Conservation (phyloP, 2,797 vertebrate species). For the Megalops cyprinoides region DNA sequence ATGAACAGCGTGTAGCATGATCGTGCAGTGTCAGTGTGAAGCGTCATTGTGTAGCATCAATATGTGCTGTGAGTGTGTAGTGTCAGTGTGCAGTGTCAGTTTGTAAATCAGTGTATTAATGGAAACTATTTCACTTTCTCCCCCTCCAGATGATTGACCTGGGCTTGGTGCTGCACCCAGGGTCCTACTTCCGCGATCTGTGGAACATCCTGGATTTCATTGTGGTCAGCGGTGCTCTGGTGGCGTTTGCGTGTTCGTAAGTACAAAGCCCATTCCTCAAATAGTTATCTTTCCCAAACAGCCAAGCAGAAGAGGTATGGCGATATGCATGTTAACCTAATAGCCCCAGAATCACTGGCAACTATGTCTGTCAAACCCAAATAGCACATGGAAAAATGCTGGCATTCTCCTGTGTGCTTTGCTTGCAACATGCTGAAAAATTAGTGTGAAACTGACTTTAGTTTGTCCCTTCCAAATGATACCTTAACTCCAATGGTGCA, state of each 20-base stretch:
- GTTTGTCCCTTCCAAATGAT: too few relatives aligned
- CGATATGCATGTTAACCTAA: conserved; percentile 32
- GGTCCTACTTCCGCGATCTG: conserved; percentile 94
- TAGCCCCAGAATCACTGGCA: conserved; percentile 40
- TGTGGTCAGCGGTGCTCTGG: conserved; percentile 97
- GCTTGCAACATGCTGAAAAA: conserved; percentile 21
- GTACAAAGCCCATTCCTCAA: conserved; percentile 56
- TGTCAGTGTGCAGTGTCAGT: background rate
- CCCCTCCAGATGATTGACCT: conserved; percentile 90
- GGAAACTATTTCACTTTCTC: background rate
- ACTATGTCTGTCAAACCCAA: conserved; percentile 42
- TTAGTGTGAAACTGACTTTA: too few relatives aligned
- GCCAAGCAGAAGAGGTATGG: conserved; percentile 9
- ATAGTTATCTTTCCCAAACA: background rate
- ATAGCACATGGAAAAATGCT: conserved; percentile 25
- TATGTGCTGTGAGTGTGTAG: background rate
- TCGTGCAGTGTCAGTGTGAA: background rate
- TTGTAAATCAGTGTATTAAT: background rate
- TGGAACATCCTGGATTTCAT: conserved; percentile 99
- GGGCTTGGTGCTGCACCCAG: conserved; percentile 93
- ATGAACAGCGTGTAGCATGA: too few relatives aligned
- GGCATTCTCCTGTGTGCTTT: conserved; percentile 23
- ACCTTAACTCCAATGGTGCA: too few relatives aligned
- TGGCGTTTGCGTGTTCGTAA: conserved; percentile 99
- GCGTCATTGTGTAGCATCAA: background rate